Evolutionary conservation across 2,797 vertebrate species (phyloP).

Genomic region (Tapera naevia): DNA sequence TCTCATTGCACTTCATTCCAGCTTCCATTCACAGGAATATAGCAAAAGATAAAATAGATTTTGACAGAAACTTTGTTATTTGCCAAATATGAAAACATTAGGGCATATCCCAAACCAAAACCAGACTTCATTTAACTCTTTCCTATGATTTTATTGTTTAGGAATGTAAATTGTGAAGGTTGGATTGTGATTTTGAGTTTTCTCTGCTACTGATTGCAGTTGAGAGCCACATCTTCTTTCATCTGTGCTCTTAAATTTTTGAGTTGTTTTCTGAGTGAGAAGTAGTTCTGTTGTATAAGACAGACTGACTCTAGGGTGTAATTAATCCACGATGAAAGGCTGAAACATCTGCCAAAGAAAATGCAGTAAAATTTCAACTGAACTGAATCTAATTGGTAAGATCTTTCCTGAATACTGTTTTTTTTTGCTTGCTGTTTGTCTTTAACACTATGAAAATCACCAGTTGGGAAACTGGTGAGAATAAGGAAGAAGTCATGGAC

Average conservation of each 20-base stretch:
- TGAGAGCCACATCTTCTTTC: not conserved
- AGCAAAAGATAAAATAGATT: not conserved
- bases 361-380: not conserved
- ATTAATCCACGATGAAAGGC: constrained; percentile 16
- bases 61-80: not conserved
- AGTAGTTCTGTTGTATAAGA: not conserved
- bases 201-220: not conserved
- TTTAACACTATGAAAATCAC: not conserved
- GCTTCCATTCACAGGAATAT: not conserved
- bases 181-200: not conserved
- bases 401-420: not conserved
- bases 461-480: not conserved
- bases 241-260: not conserved
- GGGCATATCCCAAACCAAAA: not conserved
- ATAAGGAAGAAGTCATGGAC: not conserved
- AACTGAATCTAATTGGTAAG: not conserved
- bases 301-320: not conserved
- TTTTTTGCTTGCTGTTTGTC: not conserved
- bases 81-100: not conserved
- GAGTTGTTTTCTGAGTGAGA: not conserved
- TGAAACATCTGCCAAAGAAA: constrained; percentile 19
- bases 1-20: not conserved
- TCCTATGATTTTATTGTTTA: not conserved
- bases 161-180: not conserved
- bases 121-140: not conserved